Base-by-base conservation (phyloP, 1,140 invertebrate genomes). In the Macrotrachela quadricornifera region DNA sequence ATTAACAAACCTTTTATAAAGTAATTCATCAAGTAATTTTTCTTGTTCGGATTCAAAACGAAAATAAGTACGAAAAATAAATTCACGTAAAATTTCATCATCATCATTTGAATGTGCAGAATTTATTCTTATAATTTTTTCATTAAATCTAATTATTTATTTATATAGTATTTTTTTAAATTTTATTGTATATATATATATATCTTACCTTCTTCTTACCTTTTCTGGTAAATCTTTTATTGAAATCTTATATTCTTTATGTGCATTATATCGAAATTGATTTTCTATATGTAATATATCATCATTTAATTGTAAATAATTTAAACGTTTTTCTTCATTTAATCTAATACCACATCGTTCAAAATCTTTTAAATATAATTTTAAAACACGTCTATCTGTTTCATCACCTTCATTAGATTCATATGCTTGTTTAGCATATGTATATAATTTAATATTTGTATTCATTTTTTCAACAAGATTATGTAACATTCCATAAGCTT, bases 301-400 rank as follows among this genome's bases (percentile, higher is more conserved):
- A 4, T 42, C 15, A 42, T 42, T 2, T 13, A 42, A 42, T 42
- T 42, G 41, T 16, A 54, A 40, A 54, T 49, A 49, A 45, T 54
- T 48, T 9, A 15, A 18, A 12, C 53, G 39, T 11, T n/a, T 45
- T 14, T 39, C 13, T 11, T 18, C 15, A 36, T 45, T 36, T 6
- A 96, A 72, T 68, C 95, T 87, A 58, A 95, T 95, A 10, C 88
- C 90, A 71, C 81, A 81, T 68, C 92, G 86, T 66, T 95, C 87
- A 73, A 95, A 95, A 67, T 96, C 90, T 70, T 88, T 86, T 38
- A 91, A 68, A 71, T 95, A 95, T 50, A 96, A 67, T 61, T 81
- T 74, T 1, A 80, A 79, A 4, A 96, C 81, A 68, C 91, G 81
- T 46, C 79, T 64, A 64, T 96, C 90, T 2, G 83, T 77, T 1